Percentiles rank a stretch among this genome's conserved stretches.
Evolutionary conservation across 1,140 invertebrate species (phyloP).

Genomic region (Berghia stephanieae): DNA sequence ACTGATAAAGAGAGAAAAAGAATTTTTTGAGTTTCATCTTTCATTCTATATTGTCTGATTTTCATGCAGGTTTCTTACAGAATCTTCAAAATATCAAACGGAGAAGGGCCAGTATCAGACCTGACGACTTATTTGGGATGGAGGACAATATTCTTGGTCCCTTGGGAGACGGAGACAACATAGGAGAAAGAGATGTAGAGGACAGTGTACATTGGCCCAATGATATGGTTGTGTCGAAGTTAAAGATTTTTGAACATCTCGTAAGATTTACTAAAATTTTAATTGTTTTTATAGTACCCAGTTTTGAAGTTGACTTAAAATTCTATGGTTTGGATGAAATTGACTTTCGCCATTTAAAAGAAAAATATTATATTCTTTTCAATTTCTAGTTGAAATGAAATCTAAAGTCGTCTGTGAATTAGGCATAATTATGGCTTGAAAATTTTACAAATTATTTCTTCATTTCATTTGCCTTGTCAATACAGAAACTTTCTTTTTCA

Average conservation of each 20-base stretch:
- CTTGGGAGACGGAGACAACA: neutral
- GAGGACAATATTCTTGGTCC: too few species aligned
- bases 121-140: too few species aligned
- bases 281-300: too few species aligned
- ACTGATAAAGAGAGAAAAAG: too few species aligned
- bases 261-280: too few species aligned
- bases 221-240: neutral
- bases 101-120: too few species aligned
- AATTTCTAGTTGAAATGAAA: neutral
- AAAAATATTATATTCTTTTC: neutral
- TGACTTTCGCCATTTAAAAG: neutral
- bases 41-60: too few species aligned
- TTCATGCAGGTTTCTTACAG: constrained; percentile 35
- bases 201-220: constrained; percentile 24
- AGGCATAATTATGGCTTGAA: too few species aligned
- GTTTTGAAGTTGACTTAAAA: too few species aligned
- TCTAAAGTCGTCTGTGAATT: neutral
- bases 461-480: neutral
- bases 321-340: too few species aligned
- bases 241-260: constrained; percentile 23
- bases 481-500: neutral
- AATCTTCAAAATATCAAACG: constrained; percentile 30
- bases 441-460: too few species aligned
- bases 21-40: too few species aligned
- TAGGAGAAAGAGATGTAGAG: neutral